Evolutionary conservation across 2,113 vertebrate genomes (phyloP).

Genomic region (Acrocephalus arundinaceus): DNA sequence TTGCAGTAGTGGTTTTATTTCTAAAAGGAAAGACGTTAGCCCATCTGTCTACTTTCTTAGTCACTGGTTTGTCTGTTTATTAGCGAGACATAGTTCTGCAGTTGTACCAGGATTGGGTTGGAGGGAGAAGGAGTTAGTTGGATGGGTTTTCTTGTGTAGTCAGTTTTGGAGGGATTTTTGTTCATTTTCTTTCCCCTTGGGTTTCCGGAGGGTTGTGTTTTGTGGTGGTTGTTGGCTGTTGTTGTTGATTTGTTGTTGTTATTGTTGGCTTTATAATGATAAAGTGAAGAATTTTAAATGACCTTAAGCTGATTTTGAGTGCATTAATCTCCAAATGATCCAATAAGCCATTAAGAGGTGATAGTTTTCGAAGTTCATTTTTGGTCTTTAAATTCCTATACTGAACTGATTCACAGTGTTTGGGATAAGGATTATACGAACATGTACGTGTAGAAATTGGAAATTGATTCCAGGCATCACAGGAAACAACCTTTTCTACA

Average conservation of each 20-base stretch:
- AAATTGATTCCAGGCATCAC: not conserved
- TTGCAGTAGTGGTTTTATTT: not conserved
- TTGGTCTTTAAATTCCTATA: not conserved
- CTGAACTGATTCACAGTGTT: rapidly evolving
- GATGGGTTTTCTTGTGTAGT: not conserved
- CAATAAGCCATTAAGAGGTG: not conserved
- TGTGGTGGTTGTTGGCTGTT: not conserved
- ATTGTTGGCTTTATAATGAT: not conserved
- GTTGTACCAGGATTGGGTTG: not conserved
- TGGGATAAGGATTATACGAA: not conserved
- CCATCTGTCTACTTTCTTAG: not conserved
- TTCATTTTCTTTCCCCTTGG: rapidly evolving
- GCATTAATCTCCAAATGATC: not conserved
- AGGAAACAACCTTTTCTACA: not conserved
- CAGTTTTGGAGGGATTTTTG: not conserved
- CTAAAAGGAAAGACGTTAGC: not conserved
- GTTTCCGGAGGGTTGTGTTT: not conserved
- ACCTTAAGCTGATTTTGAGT: not conserved
- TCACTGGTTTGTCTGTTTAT: not conserved
- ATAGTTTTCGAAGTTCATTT: not conserved
- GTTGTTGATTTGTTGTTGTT: not conserved
- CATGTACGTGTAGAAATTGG: not conserved
- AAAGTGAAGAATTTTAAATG: not conserved
- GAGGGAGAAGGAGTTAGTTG: not conserved
- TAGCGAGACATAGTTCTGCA: not conserved